Evolutionary conservation across 2,113 vertebrate species (phyloP).

Genomic region (Dasypus novemcinctus): DNA sequence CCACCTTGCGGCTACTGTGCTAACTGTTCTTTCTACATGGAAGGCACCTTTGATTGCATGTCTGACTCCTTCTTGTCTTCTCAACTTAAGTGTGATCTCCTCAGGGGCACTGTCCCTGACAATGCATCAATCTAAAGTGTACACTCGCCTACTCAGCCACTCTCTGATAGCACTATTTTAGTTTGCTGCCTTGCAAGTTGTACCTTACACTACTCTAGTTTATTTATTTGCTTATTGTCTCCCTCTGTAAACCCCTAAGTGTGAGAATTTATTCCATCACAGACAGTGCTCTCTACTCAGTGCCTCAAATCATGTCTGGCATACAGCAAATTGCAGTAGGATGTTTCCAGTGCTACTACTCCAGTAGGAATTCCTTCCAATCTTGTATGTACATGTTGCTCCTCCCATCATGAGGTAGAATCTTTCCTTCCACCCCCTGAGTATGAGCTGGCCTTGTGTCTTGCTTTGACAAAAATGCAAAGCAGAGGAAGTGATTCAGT

Average conservation of each 20-base stretch:
- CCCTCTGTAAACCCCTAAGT: background rate
- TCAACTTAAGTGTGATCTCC: background rate
- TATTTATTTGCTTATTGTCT: background rate
- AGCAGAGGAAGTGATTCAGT: fast-evolving
- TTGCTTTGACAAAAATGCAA: background rate
- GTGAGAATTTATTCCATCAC: background rate
- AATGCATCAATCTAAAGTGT: no score
- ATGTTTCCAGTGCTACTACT: background rate
- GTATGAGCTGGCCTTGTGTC: fast-evolving
- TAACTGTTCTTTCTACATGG: no score
- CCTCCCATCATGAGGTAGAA: background rate
- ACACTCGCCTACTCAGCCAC: background rate
- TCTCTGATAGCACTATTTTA: background rate
- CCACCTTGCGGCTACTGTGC: background rate
- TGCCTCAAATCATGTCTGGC: background rate
- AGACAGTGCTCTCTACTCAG: background rate
- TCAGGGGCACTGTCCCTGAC: background rate
- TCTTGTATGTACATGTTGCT: background rate
- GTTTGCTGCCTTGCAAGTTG: background rate
- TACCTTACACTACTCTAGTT: background rate
- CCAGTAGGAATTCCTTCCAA: background rate
- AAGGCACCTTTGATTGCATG: background rate
- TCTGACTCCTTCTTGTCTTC: background rate
- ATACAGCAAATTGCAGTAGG: background rate
- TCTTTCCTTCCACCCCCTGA: no score